Evolutionary conservation across 2,888 invertebrate genomes (phyloP).

Genomic region (Dryococelus australis): DNA sequence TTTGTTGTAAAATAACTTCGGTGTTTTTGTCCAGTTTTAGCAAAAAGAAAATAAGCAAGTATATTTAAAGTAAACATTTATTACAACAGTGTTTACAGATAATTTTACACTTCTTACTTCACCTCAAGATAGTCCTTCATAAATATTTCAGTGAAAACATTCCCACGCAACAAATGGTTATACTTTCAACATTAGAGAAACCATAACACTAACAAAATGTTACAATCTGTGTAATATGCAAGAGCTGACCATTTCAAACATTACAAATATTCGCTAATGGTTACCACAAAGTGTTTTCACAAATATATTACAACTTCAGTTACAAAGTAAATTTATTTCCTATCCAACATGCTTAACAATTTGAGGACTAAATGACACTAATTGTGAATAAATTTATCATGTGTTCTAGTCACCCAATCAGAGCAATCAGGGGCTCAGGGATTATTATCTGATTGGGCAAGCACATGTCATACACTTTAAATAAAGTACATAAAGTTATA

Average conservation of each 20-base stretch:
- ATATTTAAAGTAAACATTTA: neutral
- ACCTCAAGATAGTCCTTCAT: neutral
- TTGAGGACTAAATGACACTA: neutral
- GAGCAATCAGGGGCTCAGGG: neutral
- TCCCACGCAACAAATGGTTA: neutral
- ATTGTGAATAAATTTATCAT: neutral
- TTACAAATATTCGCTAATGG: neutral
- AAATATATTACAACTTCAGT: neutral
- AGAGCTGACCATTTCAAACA: neutral
- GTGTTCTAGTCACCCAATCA: neutral
- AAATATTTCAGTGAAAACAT: neutral
- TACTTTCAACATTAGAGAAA: neutral
- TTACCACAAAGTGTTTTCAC: neutral
- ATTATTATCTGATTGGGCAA: slow-evolving; percentile 1
- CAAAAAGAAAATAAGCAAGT: neutral
- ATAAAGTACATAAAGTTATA: neutral
- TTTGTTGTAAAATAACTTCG: too few species aligned
- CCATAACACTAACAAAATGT: neutral
- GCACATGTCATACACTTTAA: neutral
- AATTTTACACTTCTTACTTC: neutral
- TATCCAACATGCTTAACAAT: neutral
- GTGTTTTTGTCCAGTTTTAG: too few species aligned
- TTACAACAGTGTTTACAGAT: neutral
- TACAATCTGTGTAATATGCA: neutral
- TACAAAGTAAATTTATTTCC: neutral